These are phyloP conservation scores for Gambusia yucatana DNA, from an alignment of 2,797 vertebrate genomes.

Conservation along the genomic window DNA sequence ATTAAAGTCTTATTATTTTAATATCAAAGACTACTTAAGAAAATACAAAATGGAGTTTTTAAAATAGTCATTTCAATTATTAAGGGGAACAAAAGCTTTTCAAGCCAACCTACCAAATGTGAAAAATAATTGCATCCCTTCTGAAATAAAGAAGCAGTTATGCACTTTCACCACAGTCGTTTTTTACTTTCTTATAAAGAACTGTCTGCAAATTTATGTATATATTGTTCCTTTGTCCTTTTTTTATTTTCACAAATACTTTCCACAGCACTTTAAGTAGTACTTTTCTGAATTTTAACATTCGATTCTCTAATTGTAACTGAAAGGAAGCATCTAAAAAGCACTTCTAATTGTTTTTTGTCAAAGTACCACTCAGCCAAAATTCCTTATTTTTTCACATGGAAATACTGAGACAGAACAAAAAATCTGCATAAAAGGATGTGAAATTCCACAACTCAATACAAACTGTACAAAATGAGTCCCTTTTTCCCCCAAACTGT, in stretches of 20 bases:
- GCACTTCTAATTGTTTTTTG: constrained; percentile 1
- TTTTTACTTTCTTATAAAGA: background rate
- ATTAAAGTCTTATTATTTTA: background rate
- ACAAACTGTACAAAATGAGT: background rate
- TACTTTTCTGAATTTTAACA: constrained; percentile 7
- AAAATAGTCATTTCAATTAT: too few relatives aligned
- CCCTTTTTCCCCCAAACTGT: background rate
- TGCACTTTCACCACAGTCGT: background rate
- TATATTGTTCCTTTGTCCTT: background rate
- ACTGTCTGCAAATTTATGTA: background rate
- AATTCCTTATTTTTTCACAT: background rate
- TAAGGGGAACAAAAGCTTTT: background rate
- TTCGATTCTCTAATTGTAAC: background rate
- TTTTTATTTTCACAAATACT: background rate
- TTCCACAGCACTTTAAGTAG: background rate
- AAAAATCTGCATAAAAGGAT: background rate
- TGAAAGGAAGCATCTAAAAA: background rate
- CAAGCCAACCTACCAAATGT: background rate
- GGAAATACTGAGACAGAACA: constrained; percentile 2
- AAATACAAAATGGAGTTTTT: too few relatives aligned
- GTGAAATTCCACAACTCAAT: constrained; percentile 2
- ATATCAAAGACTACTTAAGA: background rate
- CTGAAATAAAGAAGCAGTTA: background rate
- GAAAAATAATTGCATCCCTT: background rate
- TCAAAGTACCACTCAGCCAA: constrained; percentile 12